Conservation (phyloP, 2,888 invertebrate species). For the Sphecodes monilicornis region DNA sequence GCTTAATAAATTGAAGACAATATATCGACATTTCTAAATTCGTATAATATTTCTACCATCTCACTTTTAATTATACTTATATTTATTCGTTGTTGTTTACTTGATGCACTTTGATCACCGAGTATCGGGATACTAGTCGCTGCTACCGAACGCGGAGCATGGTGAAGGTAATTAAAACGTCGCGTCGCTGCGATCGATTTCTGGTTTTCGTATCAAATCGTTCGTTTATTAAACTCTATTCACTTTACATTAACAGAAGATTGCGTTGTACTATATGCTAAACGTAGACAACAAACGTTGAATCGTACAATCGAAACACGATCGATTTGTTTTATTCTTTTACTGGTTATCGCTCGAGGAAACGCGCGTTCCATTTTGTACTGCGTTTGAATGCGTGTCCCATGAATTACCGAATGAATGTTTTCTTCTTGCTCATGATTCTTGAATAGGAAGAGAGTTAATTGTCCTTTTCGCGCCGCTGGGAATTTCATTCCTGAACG, state of each 20-base stretch:
- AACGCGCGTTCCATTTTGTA: conserved; percentile 2
- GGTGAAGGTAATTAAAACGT: neutral
- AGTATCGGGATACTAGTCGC: neutral
- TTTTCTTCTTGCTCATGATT: neutral
- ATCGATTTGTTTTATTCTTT: neutral
- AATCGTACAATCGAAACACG: conserved; percentile 20
- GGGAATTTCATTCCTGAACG: conserved; percentile 6
- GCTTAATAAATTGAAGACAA: too few relatives aligned
- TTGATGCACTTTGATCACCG: neutral
- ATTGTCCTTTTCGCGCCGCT: neutral
- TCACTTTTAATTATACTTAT: too few relatives aligned
- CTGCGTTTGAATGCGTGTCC: conserved; percentile 4
- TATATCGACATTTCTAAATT: too few relatives aligned
- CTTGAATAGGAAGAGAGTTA: neutral
- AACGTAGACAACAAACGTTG: conserved; percentile 21
- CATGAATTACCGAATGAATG: neutral
- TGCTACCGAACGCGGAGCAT: neutral
- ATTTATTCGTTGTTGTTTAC: neutral
- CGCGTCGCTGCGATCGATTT: neutral
- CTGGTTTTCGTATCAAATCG: conserved; percentile 24
- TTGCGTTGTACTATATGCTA: conserved; percentile 9
- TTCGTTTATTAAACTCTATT: conserved; percentile 35
- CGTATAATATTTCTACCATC: too few relatives aligned
- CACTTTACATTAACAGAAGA: conserved; percentile 28
- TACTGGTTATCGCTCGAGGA: conserved; percentile 14